Conservation (phyloP, 2,113 vertebrate species). For the Zosterops japonicus region DNA sequence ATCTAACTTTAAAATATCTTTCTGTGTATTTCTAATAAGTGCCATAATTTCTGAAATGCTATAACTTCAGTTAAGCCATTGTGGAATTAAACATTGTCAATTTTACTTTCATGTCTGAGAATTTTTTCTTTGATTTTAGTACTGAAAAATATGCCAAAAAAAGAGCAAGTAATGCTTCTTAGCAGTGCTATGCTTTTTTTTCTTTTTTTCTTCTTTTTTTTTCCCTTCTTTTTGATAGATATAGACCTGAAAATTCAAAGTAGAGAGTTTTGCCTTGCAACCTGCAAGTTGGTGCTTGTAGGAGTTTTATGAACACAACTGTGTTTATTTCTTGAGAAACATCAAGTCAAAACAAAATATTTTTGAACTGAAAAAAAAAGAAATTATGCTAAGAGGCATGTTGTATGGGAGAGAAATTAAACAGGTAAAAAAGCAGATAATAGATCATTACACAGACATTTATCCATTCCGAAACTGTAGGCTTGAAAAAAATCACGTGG, state of each 20-base stretch:
- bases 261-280: neutral
- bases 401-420: neutral
- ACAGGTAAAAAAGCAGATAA: neutral
- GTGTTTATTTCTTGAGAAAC: neutral
- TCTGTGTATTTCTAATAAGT: neutral
- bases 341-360: neutral
- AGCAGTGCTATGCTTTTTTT: neutral
- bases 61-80: neutral
- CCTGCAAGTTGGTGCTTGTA: neutral
- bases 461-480: neutral
- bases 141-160: neutral
- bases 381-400: neutral
- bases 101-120: neutral
- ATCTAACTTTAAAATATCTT: neutral
- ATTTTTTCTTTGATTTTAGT: neutral
- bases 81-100: neutral
- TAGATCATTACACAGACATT: neutral
- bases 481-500: neutral
- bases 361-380: neutral
- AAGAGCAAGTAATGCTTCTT: neutral
- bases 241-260: neutral
- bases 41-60: neutral
- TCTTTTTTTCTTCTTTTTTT: neutral
- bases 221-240: neutral
- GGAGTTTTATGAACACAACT: neutral